Percentiles rank a stretch among this genome's conserved stretches.
phyloP scores from a whole-genome alignment of 2,797 vertebrate species.

The Molossus molossus region DNA sequence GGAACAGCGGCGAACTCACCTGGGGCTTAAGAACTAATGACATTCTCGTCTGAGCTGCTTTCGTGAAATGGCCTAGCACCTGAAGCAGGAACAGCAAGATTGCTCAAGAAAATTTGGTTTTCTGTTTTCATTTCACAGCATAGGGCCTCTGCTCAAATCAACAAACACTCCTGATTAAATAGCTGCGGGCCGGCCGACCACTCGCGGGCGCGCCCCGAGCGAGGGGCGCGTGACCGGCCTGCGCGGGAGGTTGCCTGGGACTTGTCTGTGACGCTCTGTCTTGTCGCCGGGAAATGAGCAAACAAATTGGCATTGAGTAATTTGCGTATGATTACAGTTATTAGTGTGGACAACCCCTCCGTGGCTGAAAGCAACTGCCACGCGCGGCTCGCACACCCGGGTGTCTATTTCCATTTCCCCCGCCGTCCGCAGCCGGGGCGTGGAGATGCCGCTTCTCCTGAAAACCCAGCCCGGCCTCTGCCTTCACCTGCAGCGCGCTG shows the following conservation, averaged over 20 bases:
- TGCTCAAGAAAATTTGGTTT: constrained; percentile 99
- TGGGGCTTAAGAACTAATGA: constrained; percentile 99
- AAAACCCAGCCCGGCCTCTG: constrained; percentile 79
- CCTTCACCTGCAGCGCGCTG: constrained; percentile 70
- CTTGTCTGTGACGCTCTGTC: constrained; percentile 84
- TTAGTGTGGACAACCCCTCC: constrained; percentile 80
- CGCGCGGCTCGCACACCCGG: not conserved
- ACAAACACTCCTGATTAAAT: constrained; percentile 93
- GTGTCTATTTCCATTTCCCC: constrained; percentile 85
- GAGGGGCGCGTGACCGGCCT: no score
- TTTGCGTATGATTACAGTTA: constrained; percentile 89
- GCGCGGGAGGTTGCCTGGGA: constrained; percentile 78
- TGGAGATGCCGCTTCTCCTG: constrained; percentile 89
- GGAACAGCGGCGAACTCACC: constrained; percentile 99
- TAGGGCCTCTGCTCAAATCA: constrained; percentile 93
- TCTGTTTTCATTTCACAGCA: constrained; percentile 93
- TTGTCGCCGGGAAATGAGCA: constrained; percentile 85
- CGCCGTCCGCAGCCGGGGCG: constrained; percentile 65
- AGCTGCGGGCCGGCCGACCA: constrained; percentile 77
- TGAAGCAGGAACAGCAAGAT: constrained; percentile 99
- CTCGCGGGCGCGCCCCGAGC: no score
- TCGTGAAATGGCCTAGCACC: constrained; percentile 99
- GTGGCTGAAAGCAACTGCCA: constrained; percentile 66
- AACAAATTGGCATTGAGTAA: constrained; percentile 91
- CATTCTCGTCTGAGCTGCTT: constrained; percentile 99